phyloP scores from a whole-genome alignment of 2,888 invertebrate species.

The Agrochola lychnidis region DNA sequence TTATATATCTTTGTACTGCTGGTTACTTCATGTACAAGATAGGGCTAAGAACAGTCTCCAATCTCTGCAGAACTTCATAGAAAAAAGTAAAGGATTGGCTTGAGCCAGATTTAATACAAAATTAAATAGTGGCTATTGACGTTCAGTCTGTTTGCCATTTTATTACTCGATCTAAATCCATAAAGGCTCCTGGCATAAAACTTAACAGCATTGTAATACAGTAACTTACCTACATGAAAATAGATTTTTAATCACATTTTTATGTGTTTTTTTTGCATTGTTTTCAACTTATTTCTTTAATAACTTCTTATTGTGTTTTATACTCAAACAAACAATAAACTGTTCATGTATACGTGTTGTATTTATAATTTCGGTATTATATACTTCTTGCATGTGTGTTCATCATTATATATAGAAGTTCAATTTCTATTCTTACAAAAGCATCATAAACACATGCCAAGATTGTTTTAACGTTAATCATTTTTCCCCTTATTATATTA shows the following conservation, averaged over 20 bases:
- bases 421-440: background rate
- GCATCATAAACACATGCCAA: background rate
- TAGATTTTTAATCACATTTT: slow-evolving; percentile 8
- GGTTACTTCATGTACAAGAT: background rate
- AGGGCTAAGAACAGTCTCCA: too few species aligned
- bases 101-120: background rate
- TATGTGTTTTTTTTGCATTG: background rate
- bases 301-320: slow-evolving; percentile 2
- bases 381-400: background rate
- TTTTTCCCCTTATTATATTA: too few species aligned
- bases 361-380: background rate
- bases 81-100: background rate
- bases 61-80: background rate
- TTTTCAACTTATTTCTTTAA: background rate
- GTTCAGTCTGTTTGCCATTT: background rate
- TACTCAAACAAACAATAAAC: slow-evolving; percentile 16
- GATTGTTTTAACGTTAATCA: background rate
- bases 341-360: background rate
- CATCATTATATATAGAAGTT: background rate
- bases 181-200: background rate
- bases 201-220: background rate
- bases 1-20: background rate
- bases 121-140: background rate
- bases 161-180: background rate
- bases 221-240: background rate